These are phyloP conservation scores for Enhydra lutris DNA, from an alignment of 2,113 vertebrate genomes.

Conservation along the genomic window DNA sequence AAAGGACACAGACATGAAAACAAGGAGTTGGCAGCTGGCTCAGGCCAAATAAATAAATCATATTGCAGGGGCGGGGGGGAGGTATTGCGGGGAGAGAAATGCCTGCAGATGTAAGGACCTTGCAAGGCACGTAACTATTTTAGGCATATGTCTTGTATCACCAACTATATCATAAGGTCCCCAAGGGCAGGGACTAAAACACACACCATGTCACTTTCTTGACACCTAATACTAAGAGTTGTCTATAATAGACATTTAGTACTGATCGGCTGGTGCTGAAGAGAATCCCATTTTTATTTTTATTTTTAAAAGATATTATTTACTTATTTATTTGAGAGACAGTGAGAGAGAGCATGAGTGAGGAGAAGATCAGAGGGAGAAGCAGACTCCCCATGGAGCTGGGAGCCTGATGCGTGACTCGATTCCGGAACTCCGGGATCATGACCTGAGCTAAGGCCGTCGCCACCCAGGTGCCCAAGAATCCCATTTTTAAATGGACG, in stretches of 20 bases:
- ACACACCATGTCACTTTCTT: not conserved
- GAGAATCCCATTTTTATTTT: not conserved
- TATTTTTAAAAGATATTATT: too few relatives aligned
- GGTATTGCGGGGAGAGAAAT: not conserved
- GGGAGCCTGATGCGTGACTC: too few relatives aligned
- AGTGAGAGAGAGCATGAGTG: too few relatives aligned
- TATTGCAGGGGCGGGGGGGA: fast-evolving
- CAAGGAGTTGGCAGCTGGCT: not conserved
- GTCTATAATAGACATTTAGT: not conserved
- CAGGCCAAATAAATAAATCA: not conserved
- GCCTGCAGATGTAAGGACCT: not conserved
- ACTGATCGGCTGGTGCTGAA: not conserved
- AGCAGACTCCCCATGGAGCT: too few relatives aligned
- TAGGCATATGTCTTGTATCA: not conserved
- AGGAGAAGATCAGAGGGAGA: too few relatives aligned
- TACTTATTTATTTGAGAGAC: too few relatives aligned
- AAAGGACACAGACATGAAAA: constrained; percentile 4
- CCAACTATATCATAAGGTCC: not conserved
- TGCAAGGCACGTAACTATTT: not conserved
- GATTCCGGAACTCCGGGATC: too few relatives aligned
- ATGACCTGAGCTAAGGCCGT: too few relatives aligned
- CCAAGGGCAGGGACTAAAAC: not conserved
- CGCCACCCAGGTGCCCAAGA: not conserved
- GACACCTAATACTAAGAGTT: not conserved
- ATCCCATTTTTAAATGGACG: not conserved